These are phyloP conservation scores for Mycteria americana DNA, from an alignment of 2,797 vertebrate species.

Conservation along the genomic window DNA sequence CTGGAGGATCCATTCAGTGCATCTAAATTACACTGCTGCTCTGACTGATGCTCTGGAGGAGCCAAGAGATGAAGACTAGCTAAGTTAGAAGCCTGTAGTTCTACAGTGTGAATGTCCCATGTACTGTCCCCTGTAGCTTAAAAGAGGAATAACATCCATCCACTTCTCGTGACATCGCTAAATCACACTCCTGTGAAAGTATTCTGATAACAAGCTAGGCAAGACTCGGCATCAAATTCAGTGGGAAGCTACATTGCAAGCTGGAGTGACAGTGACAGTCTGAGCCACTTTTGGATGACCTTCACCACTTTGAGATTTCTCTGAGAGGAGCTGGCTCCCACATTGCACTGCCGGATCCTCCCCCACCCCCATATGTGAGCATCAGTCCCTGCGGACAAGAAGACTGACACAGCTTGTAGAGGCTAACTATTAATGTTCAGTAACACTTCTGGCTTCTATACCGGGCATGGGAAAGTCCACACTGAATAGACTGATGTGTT, in stretches of 20 bases:
- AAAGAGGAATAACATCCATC: neutral
- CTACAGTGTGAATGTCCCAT: rapidly evolving
- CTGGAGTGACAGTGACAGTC: neutral
- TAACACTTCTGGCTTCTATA: constrained; percentile 53
- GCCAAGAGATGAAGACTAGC: neutral
- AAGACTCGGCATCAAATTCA: neutral
- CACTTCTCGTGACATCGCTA: neutral
- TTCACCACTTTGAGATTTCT: constrained; percentile 18
- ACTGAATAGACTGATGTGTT: neutral
- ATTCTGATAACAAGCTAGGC: neutral
- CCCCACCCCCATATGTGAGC: neutral
- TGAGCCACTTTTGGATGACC: constrained; percentile 30
- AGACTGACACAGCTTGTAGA: constrained; percentile 8
- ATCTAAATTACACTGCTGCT: neutral
- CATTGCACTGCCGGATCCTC: constrained; percentile 28
- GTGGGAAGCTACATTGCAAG: neutral
- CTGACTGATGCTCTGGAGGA: neutral
- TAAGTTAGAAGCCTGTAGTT: neutral
- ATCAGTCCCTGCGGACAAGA: constrained; percentile 17
- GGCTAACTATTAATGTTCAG: constrained; percentile 39
- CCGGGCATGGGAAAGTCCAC: constrained; percentile 54
- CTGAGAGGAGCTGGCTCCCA: constrained; percentile 17
- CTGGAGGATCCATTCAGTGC: neutral
- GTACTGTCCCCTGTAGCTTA: neutral
- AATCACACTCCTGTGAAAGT: neutral